phyloP scores from a whole-genome alignment of 2,888 invertebrate genomes.

The Parnassius orleans region DNA sequence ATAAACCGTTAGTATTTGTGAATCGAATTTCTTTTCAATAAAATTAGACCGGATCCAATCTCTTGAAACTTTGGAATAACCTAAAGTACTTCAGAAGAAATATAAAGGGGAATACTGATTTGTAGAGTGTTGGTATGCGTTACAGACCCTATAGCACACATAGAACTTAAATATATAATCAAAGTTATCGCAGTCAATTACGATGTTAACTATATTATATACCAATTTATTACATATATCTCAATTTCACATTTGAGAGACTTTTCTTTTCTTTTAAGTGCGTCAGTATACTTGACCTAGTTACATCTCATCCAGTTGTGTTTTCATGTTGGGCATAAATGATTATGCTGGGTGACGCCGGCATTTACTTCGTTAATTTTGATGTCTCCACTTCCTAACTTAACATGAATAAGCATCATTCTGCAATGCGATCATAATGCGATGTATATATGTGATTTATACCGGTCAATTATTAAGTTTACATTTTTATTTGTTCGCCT shows the following conservation, averaged over 20 bases:
- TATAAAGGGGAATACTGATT: not conserved
- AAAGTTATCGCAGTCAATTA: not conserved
- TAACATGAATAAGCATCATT: too few relatives aligned
- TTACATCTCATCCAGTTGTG: conserved; percentile 6
- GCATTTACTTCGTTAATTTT: conserved; percentile 10
- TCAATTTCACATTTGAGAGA: not conserved
- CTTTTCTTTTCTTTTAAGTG: conserved; percentile 2
- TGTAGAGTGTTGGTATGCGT: not conserved
- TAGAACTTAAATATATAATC: not conserved
- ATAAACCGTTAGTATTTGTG: conserved; percentile 5
- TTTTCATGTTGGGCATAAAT: conserved; percentile 19
- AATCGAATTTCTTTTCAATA: conserved; percentile 7
- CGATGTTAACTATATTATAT: not conserved
- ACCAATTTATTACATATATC: conserved; percentile 1
- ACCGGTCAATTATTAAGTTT: too few relatives aligned
- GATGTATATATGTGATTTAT: too few relatives aligned
- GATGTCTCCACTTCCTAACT: conserved; percentile 6
- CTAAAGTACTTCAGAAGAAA: not conserved
- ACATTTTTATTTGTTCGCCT: too few relatives aligned
- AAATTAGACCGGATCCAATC: conserved; percentile 5
- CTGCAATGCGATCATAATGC: too few relatives aligned
- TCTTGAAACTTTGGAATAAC: conserved; percentile 1
- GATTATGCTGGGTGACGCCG: conserved; percentile 14
- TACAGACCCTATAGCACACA: not conserved
- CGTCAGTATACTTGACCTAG: conserved; percentile 16